Evolutionary conservation across 2,888 invertebrate genomes (phyloP).

Genomic region (Eristalis arbustorum): DNA sequence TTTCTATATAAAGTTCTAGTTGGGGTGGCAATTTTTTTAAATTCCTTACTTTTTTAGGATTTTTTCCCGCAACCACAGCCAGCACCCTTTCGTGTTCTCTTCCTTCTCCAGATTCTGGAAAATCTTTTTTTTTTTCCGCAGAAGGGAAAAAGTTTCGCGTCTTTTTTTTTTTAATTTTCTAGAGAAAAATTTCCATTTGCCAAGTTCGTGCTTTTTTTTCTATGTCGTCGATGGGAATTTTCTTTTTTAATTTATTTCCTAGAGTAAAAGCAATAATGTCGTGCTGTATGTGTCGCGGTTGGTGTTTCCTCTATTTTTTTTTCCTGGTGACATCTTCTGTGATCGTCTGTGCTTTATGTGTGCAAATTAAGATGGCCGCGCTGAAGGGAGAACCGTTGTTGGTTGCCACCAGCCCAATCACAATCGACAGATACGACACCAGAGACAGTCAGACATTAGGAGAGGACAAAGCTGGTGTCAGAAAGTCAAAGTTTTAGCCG

Average conservation of each 20-base stretch:
- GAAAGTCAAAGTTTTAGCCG: conserved; percentile 28
- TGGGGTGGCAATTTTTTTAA: conserved; percentile 64
- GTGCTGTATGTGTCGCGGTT: conserved; percentile 68
- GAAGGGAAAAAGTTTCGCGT: conserved; percentile 58
- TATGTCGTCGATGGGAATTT: conserved; percentile 62
- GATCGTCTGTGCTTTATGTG: conserved; percentile 54
- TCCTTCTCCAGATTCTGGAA: conserved; percentile 11
- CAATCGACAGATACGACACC: conserved; percentile 60
- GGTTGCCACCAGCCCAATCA: conserved; percentile 54
- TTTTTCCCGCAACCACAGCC: conserved; percentile 63
- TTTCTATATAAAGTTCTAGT: conserved; percentile 67
- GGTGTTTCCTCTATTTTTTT: conserved; percentile 22
- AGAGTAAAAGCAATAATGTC: conserved; percentile 68
- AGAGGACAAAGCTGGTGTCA: conserved; percentile 28
- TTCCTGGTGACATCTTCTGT: background rate
- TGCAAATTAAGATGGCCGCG: conserved; percentile 69
- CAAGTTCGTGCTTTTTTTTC: conserved; percentile 44
- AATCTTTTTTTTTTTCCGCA: conserved; percentile 25
- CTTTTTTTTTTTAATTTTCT: conserved; percentile 50
- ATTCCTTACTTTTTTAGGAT: conserved; percentile 22
- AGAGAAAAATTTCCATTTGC: conserved; percentile 70
- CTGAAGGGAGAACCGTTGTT: conserved; percentile 35
- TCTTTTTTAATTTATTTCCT: conserved; percentile 69
- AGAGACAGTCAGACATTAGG: conserved; percentile 62
- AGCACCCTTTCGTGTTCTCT: conserved; percentile 48